These are phyloP conservation scores for Cephus cinctus DNA, from an alignment of 1,140 invertebrate genomes.

Conservation along the genomic window DNA sequence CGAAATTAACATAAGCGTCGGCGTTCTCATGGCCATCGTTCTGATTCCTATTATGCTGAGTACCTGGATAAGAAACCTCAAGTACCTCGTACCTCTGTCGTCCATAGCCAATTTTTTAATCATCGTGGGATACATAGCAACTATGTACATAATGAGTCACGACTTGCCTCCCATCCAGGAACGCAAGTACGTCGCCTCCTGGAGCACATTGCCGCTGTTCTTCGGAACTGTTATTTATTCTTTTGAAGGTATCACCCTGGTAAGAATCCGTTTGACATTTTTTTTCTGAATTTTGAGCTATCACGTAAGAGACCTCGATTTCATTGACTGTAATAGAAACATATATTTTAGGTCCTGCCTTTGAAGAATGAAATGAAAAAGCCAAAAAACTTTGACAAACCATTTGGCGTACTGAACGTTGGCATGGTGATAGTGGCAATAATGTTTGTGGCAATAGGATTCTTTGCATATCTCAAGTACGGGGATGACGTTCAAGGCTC, in stretches of 20 bases:
- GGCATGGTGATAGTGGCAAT: slow-evolving; percentile 77
- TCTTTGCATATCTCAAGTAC: slow-evolving; percentile 82
- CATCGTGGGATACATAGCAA: slow-evolving; percentile 64
- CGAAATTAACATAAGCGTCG: slow-evolving; percentile 59
- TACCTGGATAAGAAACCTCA: slow-evolving; percentile 74
- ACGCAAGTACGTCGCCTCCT: slow-evolving; percentile 57
- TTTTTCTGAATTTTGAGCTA: no score
- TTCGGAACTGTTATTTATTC: slow-evolving; percentile 78
- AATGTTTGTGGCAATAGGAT: slow-evolving; percentile 78
- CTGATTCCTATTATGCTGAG: slow-evolving; percentile 71
- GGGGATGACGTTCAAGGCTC: slow-evolving; percentile 70
- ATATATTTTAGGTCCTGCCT: slow-evolving; percentile 71
- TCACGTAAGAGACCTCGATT: no score
- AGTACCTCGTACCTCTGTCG: slow-evolving; percentile 72
- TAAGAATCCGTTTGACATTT: slow-evolving; percentile 44
- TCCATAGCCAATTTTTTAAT: slow-evolving; percentile 72
- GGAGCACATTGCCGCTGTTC: slow-evolving; percentile 66
- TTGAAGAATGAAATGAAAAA: slow-evolving; percentile 87
- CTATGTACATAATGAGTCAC: slow-evolving; percentile 69
- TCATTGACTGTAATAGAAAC: slow-evolving; percentile 12
- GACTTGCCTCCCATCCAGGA: slow-evolving; percentile 65
- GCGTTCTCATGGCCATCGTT: slow-evolving; percentile 69
- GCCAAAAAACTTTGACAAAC: slow-evolving; percentile 73
- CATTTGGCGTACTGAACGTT: slow-evolving; percentile 79
- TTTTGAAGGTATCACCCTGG: slow-evolving; percentile 78